Evolutionary conservation across 2,888 invertebrate genomes (phyloP).

Genomic region (Malthinus seriepunctatus): DNA sequence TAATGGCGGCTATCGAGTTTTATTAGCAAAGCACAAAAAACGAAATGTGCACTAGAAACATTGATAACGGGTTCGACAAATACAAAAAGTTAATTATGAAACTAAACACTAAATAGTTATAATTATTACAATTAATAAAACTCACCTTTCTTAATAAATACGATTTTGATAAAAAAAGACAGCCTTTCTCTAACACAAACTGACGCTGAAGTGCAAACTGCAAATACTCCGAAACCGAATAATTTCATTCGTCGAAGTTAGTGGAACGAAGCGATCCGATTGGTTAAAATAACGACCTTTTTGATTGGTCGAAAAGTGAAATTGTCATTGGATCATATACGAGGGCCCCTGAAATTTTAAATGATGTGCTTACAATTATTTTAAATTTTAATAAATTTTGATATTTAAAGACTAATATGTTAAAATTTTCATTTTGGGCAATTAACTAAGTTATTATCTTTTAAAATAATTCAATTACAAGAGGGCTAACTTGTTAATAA

Average conservation of each 20-base stretch:
- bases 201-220: not conserved
- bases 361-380: constrained; percentile 20
- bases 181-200: not conserved
- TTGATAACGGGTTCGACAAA: too few relatives aligned
- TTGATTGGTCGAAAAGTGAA: constrained; percentile 11
- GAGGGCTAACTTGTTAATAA: too few relatives aligned
- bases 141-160: constrained; percentile 5
- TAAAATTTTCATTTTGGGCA: too few relatives aligned
- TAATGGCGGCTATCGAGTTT: constrained; percentile 28
- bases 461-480: too few relatives aligned
- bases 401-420: too few relatives aligned
- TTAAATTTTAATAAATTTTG: not conserved
- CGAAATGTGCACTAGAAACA: not conserved
- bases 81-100: too few relatives aligned
- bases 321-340: not conserved
- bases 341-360: constrained; percentile 19
- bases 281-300: constrained; percentile 28
- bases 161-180: not conserved
- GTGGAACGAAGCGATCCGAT: constrained; percentile 34
- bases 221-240: constrained; percentile 3
- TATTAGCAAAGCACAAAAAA: not conserved
- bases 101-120: too few relatives aligned
- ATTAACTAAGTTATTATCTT: too few relatives aligned
- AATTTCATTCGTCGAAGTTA: constrained; percentile 29
- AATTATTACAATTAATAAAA: not conserved